Base-by-base conservation (phyloP, 2,797 vertebrate genomes). In the Parotocinclus haroldoi region DNA sequence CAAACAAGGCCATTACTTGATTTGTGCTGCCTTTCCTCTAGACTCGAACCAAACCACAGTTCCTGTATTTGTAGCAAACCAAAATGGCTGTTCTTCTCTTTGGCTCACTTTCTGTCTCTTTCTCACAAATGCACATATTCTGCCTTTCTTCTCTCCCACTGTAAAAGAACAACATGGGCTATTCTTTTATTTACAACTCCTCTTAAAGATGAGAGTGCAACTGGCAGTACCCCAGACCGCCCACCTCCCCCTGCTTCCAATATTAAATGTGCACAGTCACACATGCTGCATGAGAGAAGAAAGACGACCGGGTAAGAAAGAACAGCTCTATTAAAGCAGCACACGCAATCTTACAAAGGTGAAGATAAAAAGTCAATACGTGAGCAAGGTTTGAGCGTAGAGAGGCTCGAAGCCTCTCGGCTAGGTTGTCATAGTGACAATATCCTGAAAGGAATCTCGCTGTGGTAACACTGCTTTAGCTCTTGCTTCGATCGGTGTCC, bases 381-480 rank as follows among this genome's bases (percentile, higher is more conserved):
- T 27, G 68, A 58, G 40, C 44, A 62, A 10, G 18, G 50, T 16
- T 46, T 49, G 51, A 40, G 53, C 10, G 51, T 54, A 50, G 18
- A 36, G 40, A 16, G 19, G 71, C 18, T 19, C 50, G 48, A 36
- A 64, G 66, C 48, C 58, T 55, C 55, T 73, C 51, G 27, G 58
- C 60, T 42, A 56, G 84, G 88, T 92, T 88, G 84, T 88, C 91
- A 94, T 93, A 85, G 91, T 87, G 92, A 94, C 90, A 78, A 86
- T 85, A 90, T 92, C 86, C 87, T 91, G 88, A 82, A 83, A 79
- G 73, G 87, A 68, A 73, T 66, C 59, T 81, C 82, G 69, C 88
- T 83, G 87, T 89, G 87, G 90, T 84, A 89, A 91, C 38, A 63
- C 58, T 58, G 11, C 55, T 54, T 17, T 18, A 58, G 59, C 63